Conservation (phyloP, 2,113 vertebrate species). For the Saimiri boliviensis region DNA sequence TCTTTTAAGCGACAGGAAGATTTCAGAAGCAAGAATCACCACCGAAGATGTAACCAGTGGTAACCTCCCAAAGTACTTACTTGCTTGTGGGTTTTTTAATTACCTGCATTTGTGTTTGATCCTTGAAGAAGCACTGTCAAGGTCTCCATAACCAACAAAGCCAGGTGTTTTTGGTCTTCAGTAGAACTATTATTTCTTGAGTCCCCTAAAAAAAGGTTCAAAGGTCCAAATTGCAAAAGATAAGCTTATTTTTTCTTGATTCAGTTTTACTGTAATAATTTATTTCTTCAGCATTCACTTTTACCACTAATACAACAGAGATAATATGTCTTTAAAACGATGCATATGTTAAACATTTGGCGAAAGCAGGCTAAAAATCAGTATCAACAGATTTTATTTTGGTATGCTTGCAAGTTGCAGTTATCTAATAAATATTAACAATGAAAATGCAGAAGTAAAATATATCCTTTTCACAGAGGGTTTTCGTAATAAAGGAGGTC, state of each 20-base stretch:
- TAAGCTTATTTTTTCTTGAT: background rate
- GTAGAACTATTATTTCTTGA: conserved; percentile 90
- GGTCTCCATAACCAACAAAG: conserved; percentile 98
- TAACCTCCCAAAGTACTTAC: background rate
- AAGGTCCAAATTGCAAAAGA: background rate
- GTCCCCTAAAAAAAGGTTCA: conserved; percentile 85
- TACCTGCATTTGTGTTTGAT: conserved; percentile 96
- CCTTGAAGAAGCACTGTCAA: conserved; percentile 96
- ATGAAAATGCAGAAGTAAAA: conserved; percentile 31
- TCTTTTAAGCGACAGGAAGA: background rate
- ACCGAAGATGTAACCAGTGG: background rate
- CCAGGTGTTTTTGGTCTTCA: conserved; percentile 97
- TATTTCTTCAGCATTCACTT: background rate
- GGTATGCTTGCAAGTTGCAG: background rate
- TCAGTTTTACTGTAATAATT: background rate
- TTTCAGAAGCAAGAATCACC: background rate
- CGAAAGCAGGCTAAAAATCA: background rate
- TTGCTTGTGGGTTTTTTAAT: conserved; percentile 18
- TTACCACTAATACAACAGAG: background rate
- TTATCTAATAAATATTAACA: conserved; percentile 1
- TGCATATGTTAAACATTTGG: background rate
- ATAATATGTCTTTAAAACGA: background rate
- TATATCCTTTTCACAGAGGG: background rate
- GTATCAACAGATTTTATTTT: background rate
- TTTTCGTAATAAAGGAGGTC: background rate